Conservation (phyloP, 1,140 invertebrate genomes). For the Anastrepha ludens region DNA sequence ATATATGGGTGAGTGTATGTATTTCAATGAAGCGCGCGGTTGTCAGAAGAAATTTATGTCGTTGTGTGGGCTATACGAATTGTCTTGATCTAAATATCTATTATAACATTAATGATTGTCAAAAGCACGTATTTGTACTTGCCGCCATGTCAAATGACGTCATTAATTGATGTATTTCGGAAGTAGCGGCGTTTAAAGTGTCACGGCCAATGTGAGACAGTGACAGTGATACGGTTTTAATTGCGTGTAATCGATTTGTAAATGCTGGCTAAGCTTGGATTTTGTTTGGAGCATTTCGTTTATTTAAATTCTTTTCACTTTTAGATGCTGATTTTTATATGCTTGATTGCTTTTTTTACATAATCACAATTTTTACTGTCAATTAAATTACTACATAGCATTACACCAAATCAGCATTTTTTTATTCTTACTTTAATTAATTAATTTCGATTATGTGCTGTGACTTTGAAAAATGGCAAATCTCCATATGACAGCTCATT, state of each 20-base stretch:
- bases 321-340: not conserved
- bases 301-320: not conserved
- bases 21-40: not conserved
- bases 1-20: not conserved
- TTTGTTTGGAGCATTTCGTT: too few relatives aligned
- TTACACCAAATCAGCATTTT: not conserved
- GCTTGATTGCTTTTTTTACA: constrained; percentile 3
- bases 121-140: not conserved
- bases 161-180: constrained; percentile 38
- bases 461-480: not conserved
- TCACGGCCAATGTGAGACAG: constrained; percentile 10
- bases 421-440: constrained; percentile 27
- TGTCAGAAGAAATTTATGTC: not conserved
- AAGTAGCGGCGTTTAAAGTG: constrained; percentile 35
- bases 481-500: too few relatives aligned
- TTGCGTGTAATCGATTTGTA: constrained; percentile 22
- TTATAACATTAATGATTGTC: constrained; percentile 9
- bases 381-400: not conserved
- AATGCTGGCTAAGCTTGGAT: not conserved
- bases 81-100: not conserved
- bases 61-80: not conserved
- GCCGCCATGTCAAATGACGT: constrained; percentile 13
- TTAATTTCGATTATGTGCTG: not conserved
- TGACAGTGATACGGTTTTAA: constrained; percentile 23
- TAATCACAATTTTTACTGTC: constrained; percentile 2